Evolutionary conservation across 2,113 vertebrate species (phyloP).

Genomic region (Oxygymnocypris stewartii): DNA sequence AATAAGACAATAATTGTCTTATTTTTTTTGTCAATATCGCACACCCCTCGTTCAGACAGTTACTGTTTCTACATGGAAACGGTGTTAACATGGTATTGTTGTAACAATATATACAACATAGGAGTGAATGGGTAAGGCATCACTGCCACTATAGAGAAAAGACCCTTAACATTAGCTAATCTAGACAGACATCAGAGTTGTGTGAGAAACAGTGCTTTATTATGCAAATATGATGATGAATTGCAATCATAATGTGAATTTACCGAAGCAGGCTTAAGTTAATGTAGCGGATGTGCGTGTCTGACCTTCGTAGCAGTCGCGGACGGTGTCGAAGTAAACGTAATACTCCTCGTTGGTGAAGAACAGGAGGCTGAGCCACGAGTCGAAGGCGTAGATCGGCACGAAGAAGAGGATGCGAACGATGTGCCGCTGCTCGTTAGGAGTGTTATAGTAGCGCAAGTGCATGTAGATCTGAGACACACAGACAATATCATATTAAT

Average conservation of each 20-base stretch:
- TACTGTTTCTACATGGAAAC: neutral
- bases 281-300: too few relatives aligned
- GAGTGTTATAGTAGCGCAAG: constrained; percentile 93
- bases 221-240: neutral
- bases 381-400: constrained; percentile 97
- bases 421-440: constrained; percentile 95
- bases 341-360: constrained; percentile 99
- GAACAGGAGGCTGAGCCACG: constrained; percentile 98
- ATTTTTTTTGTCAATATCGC: too few relatives aligned
- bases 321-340: constrained; percentile 94
- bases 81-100: neutral
- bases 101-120: neutral
- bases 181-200: neutral
- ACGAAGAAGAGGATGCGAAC: constrained; percentile 98
- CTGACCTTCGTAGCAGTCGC: constrained; percentile 98
- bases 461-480: constrained; percentile 95
- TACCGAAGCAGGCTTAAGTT: too few relatives aligned
- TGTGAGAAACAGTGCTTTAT: neutral
- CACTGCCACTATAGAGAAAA: neutral
- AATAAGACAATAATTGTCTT: too few relatives aligned
- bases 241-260: neutral
- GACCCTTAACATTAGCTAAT: neutral
- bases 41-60: neutral
- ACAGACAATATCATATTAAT: neutral
- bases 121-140: neutral